Evolutionary conservation across 1,140 invertebrate genomes (phyloP).

Genomic region (Parasteatoda tepidariorum): DNA sequence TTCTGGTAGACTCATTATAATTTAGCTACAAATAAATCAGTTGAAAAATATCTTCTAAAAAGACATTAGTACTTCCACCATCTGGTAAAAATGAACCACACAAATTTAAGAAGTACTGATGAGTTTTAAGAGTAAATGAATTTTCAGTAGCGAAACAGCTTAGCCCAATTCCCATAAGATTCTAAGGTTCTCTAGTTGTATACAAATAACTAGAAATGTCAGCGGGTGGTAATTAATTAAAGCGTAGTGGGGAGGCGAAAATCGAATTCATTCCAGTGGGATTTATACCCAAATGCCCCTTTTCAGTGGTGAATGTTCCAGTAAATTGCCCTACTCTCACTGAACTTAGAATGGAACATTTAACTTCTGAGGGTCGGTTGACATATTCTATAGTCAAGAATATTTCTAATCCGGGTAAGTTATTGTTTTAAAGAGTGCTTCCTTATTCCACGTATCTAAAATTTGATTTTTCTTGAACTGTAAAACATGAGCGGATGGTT

Average conservation of each 20-base stretch:
- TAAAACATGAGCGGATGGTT: no score
- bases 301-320: not conserved
- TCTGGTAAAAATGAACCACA: not conserved
- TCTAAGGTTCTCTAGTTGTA: not conserved
- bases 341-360: no score
- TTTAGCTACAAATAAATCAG: no score
- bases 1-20: no score
- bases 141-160: not conserved
- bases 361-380: no score
- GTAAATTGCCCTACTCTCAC: constrained; percentile 3
- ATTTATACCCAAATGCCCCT: not conserved
- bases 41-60: no score
- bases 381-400: no score
- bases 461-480: no score
- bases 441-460: no score
- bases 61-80: no score
- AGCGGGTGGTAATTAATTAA: constrained; percentile 47
- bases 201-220: constrained; percentile 36
- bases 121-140: constrained; percentile 9
- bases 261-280: constrained; percentile 35
- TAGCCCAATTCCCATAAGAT: constrained; percentile 3
- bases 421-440: no score
- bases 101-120: not conserved
- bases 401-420: no score
- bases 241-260: not conserved